Conservation (phyloP, 2,888 invertebrate species). For the Agapostemon virescens region DNA sequence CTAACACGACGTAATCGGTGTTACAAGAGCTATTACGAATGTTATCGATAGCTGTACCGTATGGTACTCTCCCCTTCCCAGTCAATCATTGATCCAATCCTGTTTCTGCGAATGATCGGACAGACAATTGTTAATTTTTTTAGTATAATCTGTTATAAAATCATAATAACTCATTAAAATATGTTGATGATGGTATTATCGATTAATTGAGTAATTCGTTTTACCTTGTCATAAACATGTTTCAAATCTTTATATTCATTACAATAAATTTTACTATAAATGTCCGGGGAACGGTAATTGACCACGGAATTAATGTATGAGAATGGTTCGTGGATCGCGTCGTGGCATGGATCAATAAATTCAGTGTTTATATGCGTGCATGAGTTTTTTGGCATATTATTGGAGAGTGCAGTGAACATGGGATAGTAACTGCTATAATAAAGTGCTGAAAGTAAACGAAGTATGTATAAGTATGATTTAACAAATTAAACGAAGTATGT, state of each 20-base stretch:
- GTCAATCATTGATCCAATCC: background rate
- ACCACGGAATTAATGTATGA: background rate
- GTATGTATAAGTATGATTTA: too few relatives aligned
- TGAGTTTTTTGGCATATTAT: background rate
- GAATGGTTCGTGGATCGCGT: background rate
- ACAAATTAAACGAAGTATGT: background rate
- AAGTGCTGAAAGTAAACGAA: background rate
- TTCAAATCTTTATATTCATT: background rate
- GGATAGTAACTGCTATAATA: background rate
- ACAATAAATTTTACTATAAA: background rate
- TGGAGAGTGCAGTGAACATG: background rate
- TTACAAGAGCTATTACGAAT: constrained; percentile 36
- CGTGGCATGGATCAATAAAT: too few relatives aligned
- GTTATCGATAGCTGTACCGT: background rate
- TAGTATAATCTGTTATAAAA: background rate
- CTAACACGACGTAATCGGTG: constrained; percentile 51
- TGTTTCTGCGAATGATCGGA: background rate
- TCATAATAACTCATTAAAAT: background rate
- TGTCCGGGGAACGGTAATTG: background rate
- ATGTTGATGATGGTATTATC: background rate
- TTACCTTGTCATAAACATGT: background rate
- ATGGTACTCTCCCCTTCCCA: background rate
- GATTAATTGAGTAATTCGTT: background rate
- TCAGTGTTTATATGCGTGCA: background rate
- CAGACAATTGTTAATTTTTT: background rate